Conservation (phyloP, 2,113 vertebrate genomes). For the Empidonax alnorum region DNA sequence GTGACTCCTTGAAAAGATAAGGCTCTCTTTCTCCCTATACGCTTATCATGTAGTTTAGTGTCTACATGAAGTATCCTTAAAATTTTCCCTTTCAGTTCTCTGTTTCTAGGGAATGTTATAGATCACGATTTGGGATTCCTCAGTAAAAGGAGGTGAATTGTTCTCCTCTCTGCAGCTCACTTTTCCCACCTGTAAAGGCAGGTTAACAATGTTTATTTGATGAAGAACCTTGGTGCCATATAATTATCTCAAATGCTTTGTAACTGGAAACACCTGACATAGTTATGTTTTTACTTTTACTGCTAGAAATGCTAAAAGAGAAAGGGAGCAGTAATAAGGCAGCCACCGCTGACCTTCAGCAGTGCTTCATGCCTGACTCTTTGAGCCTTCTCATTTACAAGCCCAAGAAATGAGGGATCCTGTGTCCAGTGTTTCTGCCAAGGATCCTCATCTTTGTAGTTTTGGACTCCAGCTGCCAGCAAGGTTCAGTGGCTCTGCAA, state of each 20-base stretch:
- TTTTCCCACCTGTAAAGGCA: neutral
- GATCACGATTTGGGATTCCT: neutral
- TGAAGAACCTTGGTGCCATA: neutral
- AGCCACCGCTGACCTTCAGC: neutral
- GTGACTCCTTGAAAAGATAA: neutral
- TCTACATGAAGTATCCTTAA: neutral
- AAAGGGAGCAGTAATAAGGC: neutral
- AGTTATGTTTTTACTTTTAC: neutral
- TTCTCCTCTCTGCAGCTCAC: neutral
- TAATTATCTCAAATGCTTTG: neutral
- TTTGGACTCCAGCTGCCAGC: neutral
- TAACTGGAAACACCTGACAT: neutral
- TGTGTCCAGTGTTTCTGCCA: neutral
- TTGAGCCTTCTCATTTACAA: rapidly evolving
- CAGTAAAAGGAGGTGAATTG: neutral
- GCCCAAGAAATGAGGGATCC: neutral
- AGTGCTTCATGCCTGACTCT: neutral
- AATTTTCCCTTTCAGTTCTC: neutral
- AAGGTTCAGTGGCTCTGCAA: neutral
- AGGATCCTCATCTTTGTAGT: neutral
- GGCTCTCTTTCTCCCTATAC: neutral
- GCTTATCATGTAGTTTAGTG: neutral
- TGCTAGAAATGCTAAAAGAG: neutral
- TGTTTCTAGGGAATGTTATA: neutral
- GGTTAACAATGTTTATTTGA: neutral